These are phyloP conservation scores for Gopherus flavomarginatus DNA, from an alignment of 2,113 vertebrate genomes.

Conservation along the genomic window DNA sequence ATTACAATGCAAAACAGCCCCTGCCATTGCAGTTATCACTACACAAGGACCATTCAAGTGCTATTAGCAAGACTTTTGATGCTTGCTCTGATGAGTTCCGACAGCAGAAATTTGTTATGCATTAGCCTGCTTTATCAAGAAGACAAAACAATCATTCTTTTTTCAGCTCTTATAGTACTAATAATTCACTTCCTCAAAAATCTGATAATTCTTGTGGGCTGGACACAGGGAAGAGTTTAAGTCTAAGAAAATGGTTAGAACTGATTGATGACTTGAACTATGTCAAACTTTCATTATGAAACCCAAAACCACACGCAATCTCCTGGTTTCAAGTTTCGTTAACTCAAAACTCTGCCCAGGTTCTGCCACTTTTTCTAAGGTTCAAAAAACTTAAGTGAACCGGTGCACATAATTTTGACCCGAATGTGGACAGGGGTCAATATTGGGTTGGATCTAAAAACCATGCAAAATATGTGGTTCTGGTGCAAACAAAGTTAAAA, in stretches of 20 bases:
- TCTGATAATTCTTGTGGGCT: not conserved
- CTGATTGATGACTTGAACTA: slow-evolving; percentile 73
- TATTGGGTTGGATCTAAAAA: slow-evolving; percentile 50
- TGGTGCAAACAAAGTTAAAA: slow-evolving; percentile 63
- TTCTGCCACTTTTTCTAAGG: slow-evolving; percentile 50
- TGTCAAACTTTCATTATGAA: slow-evolving; percentile 77
- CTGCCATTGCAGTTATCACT: not conserved
- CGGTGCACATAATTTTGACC: slow-evolving; percentile 1
- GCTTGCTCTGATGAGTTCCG: not conserved
- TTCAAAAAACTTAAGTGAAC: slow-evolving; percentile 59
- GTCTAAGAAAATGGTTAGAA: slow-evolving; percentile 74
- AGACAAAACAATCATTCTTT: not conserved
- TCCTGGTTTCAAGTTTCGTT: slow-evolving; percentile 72
- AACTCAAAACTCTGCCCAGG: slow-evolving; percentile 53
- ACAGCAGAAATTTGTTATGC: not conserved
- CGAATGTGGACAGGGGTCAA: slow-evolving; percentile 46
- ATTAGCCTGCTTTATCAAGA: not conserved
- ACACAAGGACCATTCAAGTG: not conserved
- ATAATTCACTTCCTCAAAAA: not conserved
- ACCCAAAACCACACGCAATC: slow-evolving; percentile 76
- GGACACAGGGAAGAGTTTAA: slow-evolving; percentile 65
- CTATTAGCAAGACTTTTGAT: not conserved
- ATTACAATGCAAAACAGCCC: not conserved
- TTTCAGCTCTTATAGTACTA: not conserved
- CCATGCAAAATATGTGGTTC: slow-evolving; percentile 68